Base-by-base conservation (phyloP, 2,113 vertebrate genomes). In the Anhinga anhinga region DNA sequence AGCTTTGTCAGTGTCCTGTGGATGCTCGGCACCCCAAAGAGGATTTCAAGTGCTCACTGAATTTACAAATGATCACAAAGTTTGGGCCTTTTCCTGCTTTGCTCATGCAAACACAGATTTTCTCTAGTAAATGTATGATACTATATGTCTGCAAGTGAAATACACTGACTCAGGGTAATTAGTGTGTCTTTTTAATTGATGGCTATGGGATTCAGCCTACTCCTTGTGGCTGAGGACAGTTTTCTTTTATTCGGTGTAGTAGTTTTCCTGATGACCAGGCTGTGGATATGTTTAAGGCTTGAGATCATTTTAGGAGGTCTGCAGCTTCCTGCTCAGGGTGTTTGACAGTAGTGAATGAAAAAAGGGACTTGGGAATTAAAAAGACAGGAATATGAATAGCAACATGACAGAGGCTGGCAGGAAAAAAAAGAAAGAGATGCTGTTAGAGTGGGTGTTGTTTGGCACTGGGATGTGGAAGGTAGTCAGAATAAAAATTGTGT, bases 401-500 rank as follows among this genome's bases (percentile, higher is more conserved):
- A 80, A 50, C 40, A 55, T 89, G 93, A 92, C 83, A 93, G 56
- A 84, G 66, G n/a, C 78, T 95, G 93, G 49, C 84, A 92, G 87
- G 88, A 22, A 82, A 62, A 44, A 62, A 80, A 70, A 67, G 49
- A 70, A 86, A 90, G 50, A 91, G 66, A 29, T 88, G 45, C 77
- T 95, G 86, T 92, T 86, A 89, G 34, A 80, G 67, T 69, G 56
- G 72, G 59, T 65, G 90, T 20, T 81, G 44, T 93, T 86, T 78
- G 61, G 59, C 49, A 71, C 22, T 69, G 36, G 12, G 36, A 83
- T 47, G 32, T 55, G 34, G 83, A 86, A 91, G 30, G 36, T 6
- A 62, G 69, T 56, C 42, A 50, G 70, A 83, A 91, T 77, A 71
- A 91, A 96, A 91, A 73, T 63, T 59, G 23, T 78, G 82, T 78